Evolutionary conservation across 2,797 vertebrate species (phyloP).

Genomic region (Setipinna tenuifilis): DNA sequence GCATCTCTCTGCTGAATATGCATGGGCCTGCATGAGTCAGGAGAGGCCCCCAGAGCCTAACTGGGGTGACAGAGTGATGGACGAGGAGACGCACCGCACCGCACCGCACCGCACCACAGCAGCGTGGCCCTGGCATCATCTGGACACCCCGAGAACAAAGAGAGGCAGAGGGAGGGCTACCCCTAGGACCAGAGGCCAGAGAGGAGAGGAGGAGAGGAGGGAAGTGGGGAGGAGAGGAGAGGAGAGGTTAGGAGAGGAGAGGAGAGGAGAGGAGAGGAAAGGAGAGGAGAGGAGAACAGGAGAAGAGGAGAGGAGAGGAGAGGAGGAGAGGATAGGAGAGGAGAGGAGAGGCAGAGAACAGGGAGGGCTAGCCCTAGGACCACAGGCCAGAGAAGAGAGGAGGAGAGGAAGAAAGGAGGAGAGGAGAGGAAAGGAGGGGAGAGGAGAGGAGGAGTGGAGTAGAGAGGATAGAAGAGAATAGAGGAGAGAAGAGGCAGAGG

Average conservation of each 20-base stretch:
- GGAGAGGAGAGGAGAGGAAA: background rate
- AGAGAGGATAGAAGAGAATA: background rate
- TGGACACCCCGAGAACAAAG: constrained; percentile 70
- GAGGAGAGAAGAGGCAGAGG: no score
- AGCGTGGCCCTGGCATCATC: constrained; percentile 63
- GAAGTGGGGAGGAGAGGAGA: background rate
- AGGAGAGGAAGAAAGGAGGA: no score
- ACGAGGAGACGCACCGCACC: constrained; percentile 55
- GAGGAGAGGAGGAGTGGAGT: background rate
- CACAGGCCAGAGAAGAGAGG: no score
- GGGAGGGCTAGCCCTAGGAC: no score
- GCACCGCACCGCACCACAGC: no score
- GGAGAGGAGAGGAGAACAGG: no score
- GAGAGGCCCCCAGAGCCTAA: constrained; percentile 66
- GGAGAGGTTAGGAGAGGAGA: no score
- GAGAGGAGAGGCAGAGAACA: no score
- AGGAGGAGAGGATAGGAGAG: no score
- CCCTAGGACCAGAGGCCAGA: constrained; percentile 14
- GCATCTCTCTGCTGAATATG: constrained; percentile 57
- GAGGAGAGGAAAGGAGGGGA: no score
- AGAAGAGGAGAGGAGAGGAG: no score
- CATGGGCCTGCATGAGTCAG: constrained; percentile 61
- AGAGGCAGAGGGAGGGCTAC: constrained; percentile 42
- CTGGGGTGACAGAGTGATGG: constrained; percentile 71
- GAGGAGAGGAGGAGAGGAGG: background rate